Evolutionary conservation across 2,113 vertebrate species (phyloP).

Genomic region (Saccopteryx leptura): DNA sequence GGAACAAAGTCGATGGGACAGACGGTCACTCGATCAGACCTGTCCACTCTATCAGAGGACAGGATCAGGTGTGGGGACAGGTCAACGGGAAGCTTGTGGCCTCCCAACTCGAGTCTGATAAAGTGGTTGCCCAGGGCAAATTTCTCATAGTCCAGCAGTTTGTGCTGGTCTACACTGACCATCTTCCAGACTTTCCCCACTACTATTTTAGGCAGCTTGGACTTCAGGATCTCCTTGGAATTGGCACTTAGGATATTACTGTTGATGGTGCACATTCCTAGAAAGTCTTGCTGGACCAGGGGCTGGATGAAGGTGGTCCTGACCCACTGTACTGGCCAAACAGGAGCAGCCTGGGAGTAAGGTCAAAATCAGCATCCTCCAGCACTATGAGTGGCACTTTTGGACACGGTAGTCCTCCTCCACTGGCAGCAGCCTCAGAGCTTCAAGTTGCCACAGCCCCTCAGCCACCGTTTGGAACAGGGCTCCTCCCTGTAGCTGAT

Average conservation of each 20-base stretch:
- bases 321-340: slow-evolving; percentile 93
- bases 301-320: slow-evolving; percentile 94
- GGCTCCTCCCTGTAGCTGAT: slow-evolving; percentile 91
- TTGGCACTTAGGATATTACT: slow-evolving; percentile 91
- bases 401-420: slow-evolving; percentile 93
- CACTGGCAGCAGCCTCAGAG: slow-evolving; percentile 91
- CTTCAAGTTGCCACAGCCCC: slow-evolving; percentile 91
- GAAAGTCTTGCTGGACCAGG: slow-evolving; percentile 94
- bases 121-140: slow-evolving; percentile 93
- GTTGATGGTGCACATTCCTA: slow-evolving; percentile 93
- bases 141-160: slow-evolving; percentile 92
- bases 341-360: slow-evolving; percentile 94
- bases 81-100: slow-evolving; percentile 90
- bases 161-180: slow-evolving; percentile 92
- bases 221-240: slow-evolving; percentile 94
- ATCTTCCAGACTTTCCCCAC: slow-evolving; percentile 95
- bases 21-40: background rate
- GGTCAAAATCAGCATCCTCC: slow-evolving; percentile 94
- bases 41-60: slow-evolving; percentile 86
- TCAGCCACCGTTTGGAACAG: slow-evolving; percentile 93
- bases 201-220: slow-evolving; percentile 93
- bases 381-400: slow-evolving; percentile 92
- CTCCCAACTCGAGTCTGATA: slow-evolving; percentile 94
- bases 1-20: accelerated
- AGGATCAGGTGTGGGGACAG: slow-evolving; percentile 90